A percentile compares a stretch with the other conserved stretches of the same genome.
Conservation (phyloP, 1,140 invertebrate genomes). For the Hetaerina americana region DNA sequence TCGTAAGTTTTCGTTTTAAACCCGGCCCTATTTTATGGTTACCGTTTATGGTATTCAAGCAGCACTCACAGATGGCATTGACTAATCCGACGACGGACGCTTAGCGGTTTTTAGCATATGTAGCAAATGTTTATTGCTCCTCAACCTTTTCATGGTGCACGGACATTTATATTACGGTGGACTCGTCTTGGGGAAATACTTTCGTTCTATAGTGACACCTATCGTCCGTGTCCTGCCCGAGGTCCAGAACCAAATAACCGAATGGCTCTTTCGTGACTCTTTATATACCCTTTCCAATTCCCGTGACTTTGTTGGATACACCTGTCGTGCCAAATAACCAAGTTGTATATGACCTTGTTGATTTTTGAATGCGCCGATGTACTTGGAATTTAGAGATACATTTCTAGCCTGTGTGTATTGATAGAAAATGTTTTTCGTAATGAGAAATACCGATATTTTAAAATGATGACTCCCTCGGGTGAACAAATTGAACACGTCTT, state of each 20-base stretch:
- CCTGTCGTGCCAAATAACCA: too few relatives aligned
- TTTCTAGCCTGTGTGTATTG: not conserved
- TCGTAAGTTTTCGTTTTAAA: too few relatives aligned
- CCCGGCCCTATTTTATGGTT: not conserved
- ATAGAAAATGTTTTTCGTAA: not conserved
- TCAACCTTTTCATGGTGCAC: not conserved
- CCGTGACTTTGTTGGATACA: not conserved
- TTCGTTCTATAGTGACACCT: not conserved
- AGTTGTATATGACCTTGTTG: too few relatives aligned
- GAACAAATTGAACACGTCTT: not conserved
- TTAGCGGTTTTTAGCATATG: not conserved
- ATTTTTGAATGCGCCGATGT: too few relatives aligned
- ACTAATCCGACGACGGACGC: not conserved
- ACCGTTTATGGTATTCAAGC: not conserved
- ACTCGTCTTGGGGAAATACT: not conserved
- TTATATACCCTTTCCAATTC: not conserved
- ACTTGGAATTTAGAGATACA: not conserved
- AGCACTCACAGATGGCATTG: not conserved
- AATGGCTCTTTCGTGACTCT: not conserved
- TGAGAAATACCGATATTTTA: too few relatives aligned
- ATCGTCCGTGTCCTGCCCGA: not conserved
- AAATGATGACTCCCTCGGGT: not conserved
- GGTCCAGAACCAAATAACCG: not conserved
- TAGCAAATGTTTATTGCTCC: not conserved
- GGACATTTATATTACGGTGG: not conserved